Conservation (phyloP, 2,888 invertebrate genomes). For the Branchellion lobata region DNA sequence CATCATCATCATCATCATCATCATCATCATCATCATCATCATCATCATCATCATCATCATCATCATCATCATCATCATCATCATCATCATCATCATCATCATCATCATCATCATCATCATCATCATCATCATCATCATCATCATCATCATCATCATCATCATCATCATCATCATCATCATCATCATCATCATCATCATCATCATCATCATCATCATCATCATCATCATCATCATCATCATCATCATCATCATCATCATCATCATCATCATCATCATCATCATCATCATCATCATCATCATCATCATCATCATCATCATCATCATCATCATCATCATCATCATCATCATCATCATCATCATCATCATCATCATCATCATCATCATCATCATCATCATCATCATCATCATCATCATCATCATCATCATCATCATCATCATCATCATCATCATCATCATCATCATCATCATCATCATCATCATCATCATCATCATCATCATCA, state of each 20-base stretch:
- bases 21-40: conserved; percentile 26
- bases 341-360: conserved; percentile 24
- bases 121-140: conserved; percentile 25
- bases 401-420: conserved; percentile 27
- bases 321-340: conserved; percentile 24
- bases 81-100: conserved; percentile 26
- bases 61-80: conserved; percentile 26
- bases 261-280: conserved; percentile 26
- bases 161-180: conserved; percentile 28
- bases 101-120: conserved; percentile 25
- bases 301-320: conserved; percentile 26
- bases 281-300: conserved; percentile 24
- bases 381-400: conserved; percentile 24
- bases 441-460: no score
- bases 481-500: no score
- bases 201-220: conserved; percentile 25
- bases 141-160: conserved; percentile 25
- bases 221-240: conserved; percentile 27
- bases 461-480: no score
- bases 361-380: conserved; percentile 24
- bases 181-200: conserved; percentile 28
- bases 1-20: conserved; percentile 26
- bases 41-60: conserved; percentile 26
- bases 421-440: no score
- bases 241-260: conserved; percentile 25